Conservation (phyloP, 2,888 invertebrate genomes). For the Ommatoiulus sabulosus region DNA sequence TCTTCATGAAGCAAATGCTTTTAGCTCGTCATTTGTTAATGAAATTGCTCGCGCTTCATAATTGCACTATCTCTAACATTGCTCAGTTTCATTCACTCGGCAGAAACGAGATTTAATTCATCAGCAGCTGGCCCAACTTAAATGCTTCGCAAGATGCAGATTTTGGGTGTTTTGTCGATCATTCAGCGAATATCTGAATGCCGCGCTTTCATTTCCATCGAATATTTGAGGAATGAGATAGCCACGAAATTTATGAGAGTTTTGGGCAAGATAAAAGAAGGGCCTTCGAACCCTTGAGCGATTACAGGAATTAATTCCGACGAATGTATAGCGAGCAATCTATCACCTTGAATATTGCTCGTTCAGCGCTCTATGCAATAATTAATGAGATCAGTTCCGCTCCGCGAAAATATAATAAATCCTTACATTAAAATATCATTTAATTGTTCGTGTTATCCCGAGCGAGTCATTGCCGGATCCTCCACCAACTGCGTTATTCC, state of each 20-base stretch:
- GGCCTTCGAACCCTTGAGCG: slow-evolving; percentile 9
- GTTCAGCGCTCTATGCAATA: slow-evolving; percentile 10
- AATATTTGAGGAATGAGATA: background rate
- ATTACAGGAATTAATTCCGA: slow-evolving; percentile 19
- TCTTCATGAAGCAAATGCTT: too few species aligned
- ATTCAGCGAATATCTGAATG: background rate
- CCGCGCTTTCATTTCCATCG: background rate
- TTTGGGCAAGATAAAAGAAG: background rate
- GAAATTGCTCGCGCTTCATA: too few species aligned
- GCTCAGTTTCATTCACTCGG: too few species aligned
- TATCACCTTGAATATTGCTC: slow-evolving; percentile 7
- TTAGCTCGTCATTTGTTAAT: too few species aligned
- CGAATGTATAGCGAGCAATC: slow-evolving; percentile 5
- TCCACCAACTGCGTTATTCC: background rate
- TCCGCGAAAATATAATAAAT: slow-evolving; percentile 9
- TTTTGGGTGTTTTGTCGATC: too few species aligned
- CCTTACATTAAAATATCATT: slow-evolving; percentile 19
- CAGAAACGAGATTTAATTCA: background rate
- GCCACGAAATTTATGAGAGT: background rate
- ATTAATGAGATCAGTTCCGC: slow-evolving; percentile 19
- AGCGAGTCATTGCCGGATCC: slow-evolving; percentile 12
- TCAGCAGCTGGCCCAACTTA: background rate
- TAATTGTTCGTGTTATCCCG: slow-evolving; percentile 4
- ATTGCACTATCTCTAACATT: too few species aligned
- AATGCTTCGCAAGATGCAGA: too few species aligned